Conservation (phyloP, 1,140 invertebrate genomes). For the Zaprionus taronus region DNA sequence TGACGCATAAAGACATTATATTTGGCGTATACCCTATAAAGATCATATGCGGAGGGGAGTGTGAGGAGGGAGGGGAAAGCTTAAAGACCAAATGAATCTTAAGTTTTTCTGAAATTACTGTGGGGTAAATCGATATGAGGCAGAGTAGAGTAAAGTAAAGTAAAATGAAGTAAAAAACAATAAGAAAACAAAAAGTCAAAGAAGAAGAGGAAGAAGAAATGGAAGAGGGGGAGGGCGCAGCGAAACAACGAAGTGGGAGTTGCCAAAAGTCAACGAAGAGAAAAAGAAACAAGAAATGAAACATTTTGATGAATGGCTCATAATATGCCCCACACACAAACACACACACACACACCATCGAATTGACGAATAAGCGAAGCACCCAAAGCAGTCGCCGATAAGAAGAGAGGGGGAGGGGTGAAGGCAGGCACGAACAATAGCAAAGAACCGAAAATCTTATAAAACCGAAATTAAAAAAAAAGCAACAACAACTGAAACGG, state of each 20-base stretch:
- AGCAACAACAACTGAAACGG: conserved; percentile 51
- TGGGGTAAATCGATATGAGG: not conserved
- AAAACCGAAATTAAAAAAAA: conserved; percentile 80
- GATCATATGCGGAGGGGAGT: not conserved
- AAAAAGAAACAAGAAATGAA: conserved; percentile 55
- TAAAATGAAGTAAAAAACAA: not conserved
- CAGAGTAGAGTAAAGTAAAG: not conserved
- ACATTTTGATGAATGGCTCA: conserved; percentile 81
- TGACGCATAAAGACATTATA: not conserved
- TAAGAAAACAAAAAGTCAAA: not conserved
- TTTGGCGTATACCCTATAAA: not conserved
- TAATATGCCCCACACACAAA: conserved; percentile 60
- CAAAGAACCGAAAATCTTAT: conserved; percentile 79
- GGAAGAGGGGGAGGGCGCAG: not conserved
- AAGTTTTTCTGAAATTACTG: not conserved
- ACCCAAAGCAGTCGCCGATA: conserved; percentile 51
- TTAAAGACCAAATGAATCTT: not conserved
- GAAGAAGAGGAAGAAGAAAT: not conserved
- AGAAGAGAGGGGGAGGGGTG: not conserved
- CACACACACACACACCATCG: conserved; percentile 19
- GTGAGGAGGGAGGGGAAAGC: not conserved
- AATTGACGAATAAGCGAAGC: conserved; percentile 79
- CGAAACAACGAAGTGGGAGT: conserved; percentile 76
- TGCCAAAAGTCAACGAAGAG: conserved; percentile 63
- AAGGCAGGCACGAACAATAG: conserved; percentile 54